Conservation (phyloP, 2,797 vertebrate species). For the Muraenolepis orangiensis region DNA sequence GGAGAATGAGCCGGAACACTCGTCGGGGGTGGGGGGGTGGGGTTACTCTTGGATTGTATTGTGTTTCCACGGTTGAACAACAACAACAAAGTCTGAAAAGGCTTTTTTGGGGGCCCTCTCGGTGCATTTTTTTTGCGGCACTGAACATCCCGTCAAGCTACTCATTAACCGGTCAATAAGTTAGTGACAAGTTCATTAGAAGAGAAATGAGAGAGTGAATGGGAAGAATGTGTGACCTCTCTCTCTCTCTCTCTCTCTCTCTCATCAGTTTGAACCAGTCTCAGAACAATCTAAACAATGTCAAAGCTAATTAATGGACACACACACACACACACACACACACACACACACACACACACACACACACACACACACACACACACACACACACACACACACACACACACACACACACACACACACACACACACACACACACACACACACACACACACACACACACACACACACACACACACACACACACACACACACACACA, state of each 20-base stretch:
- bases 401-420: neutral
- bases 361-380: conserved; percentile 1
- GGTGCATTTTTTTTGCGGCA: conserved; percentile 8
- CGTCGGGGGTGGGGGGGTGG: neutral
- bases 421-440: neutral
- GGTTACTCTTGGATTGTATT: neutral
- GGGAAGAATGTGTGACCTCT: conserved; percentile 39
- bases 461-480: neutral
- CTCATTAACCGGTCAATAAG: conserved; percentile 48
- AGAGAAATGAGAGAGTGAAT: conserved; percentile 45
- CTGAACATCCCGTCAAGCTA: conserved; percentile 23
- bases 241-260: neutral
- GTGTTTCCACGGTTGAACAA: neutral
- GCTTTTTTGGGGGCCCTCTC: neutral
- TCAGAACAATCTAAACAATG: conserved; percentile 50
- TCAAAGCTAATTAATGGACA: conserved; percentile 49
- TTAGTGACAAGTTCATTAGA: conserved; percentile 2
- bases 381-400: neutral
- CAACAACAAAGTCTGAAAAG: neutral
- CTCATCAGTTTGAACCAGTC: conserved; percentile 49
- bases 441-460: neutral
- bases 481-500: neutral
- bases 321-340: conserved; percentile 9
- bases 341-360: conserved; percentile 12
- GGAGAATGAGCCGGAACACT: neutral